These are phyloP conservation scores for Brachystomella parvula DNA, from an alignment of 1,140 invertebrate species.

Conservation along the genomic window DNA sequence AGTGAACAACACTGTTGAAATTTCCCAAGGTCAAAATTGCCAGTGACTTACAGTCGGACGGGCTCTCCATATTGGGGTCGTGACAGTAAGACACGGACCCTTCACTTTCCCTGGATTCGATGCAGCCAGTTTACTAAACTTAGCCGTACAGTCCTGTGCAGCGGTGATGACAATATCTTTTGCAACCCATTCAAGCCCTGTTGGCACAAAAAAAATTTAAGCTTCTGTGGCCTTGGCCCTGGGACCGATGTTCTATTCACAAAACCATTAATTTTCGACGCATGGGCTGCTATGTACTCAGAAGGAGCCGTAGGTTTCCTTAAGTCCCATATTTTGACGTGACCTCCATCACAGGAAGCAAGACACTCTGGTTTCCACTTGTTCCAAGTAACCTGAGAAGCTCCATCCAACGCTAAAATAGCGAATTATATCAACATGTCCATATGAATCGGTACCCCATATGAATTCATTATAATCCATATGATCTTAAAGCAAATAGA, in stretches of 20 bases:
- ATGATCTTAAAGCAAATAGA: no score
- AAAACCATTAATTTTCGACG: slow-evolving; percentile 56
- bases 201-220: slow-evolving; percentile 27
- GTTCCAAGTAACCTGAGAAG: slow-evolving; percentile 91
- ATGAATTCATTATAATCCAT: no score
- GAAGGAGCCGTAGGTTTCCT: slow-evolving; percentile 76
- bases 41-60: slow-evolving; percentile 66
- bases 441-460: no score
- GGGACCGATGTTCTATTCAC: neutral
- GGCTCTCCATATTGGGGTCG: slow-evolving; percentile 86
- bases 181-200: slow-evolving; percentile 30
- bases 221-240: no score
- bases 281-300: slow-evolving; percentile 87
- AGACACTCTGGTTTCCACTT: slow-evolving; percentile 69
- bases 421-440: no score
- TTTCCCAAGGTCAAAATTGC: slow-evolving; percentile 5
- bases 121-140: slow-evolving; percentile 51
- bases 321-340: slow-evolving; percentile 91
- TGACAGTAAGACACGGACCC: slow-evolving; percentile 59
- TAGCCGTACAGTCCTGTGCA: slow-evolving; percentile 81
- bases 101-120: slow-evolving; percentile 22
- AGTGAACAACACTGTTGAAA: slow-evolving; percentile 25
- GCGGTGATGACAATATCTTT: slow-evolving; percentile 34
- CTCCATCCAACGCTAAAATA: slow-evolving; percentile 62
- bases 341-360: slow-evolving; percentile 89